A percentile compares a stretch with the other conserved stretches of the same genome.
Conservation (phyloP, 2,113 vertebrate species). For the Sceloporus tristichus region DNA sequence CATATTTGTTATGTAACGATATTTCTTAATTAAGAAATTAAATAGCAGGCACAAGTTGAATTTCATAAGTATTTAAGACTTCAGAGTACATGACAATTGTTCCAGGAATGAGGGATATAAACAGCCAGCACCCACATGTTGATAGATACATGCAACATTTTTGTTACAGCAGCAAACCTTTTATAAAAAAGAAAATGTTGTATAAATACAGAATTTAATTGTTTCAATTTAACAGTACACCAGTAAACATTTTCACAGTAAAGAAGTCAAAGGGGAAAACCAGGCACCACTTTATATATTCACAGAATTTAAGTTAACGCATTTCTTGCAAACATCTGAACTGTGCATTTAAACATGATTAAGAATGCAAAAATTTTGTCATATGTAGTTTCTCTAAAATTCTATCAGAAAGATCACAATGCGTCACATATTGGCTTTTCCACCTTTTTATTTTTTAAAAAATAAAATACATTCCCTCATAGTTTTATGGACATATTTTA, state of each 20-base stretch:
- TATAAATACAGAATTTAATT: not conserved
- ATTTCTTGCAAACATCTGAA: not conserved
- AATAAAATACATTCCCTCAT: not conserved
- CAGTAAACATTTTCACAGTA: constrained; percentile 8
- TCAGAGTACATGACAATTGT: not conserved
- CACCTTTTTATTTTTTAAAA: not conserved
- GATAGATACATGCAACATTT: not conserved
- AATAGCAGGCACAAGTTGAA: not conserved
- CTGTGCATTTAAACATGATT: not conserved
- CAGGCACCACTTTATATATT: not conserved
- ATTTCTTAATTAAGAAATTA: not conserved
- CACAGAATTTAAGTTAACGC: not conserved
- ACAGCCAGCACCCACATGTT: not conserved
- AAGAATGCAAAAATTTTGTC: not conserved
- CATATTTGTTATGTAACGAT: not conserved
- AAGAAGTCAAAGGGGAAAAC: not conserved
- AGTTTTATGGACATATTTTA: not conserved
- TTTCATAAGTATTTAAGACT: not conserved
- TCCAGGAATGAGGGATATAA: not conserved
- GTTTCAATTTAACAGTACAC: not conserved
- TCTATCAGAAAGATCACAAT: not conserved
- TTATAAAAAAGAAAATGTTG: not conserved
- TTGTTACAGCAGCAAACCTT: not conserved
- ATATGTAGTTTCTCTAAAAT: not conserved
- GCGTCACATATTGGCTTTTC: not conserved